These are phyloP conservation scores for Tetraneura akinire DNA, from an alignment of 1,140 invertebrate genomes.

Conservation along the genomic window DNA sequence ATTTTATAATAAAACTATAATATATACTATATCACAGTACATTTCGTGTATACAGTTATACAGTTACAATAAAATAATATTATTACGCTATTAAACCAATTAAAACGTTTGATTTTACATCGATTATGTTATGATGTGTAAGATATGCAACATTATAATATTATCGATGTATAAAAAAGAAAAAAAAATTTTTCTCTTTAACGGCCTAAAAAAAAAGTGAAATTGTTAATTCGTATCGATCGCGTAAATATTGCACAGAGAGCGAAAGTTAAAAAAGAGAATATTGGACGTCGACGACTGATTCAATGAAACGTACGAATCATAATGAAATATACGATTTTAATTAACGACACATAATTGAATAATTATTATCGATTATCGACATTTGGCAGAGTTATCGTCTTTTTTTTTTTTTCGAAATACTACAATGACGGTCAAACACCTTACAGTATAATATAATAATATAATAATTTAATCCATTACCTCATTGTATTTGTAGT, in stretches of 20 bases:
- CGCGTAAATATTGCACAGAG: too few species aligned
- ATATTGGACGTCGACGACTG: background rate
- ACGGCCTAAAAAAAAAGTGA: background rate
- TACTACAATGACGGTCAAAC: background rate
- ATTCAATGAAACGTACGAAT: too few species aligned
- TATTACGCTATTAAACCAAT: too few species aligned
- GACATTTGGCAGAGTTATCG: background rate
- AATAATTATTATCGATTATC: constrained; percentile 1
- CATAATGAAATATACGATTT: background rate
- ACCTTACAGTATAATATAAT: background rate
- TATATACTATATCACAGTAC: too few species aligned
- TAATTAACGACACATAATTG: background rate
- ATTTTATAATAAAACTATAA: too few species aligned
- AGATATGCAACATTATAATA: too few species aligned
- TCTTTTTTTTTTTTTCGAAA: background rate
- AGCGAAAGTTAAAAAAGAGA: background rate
- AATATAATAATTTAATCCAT: background rate
- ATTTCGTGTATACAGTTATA: too few species aligned
- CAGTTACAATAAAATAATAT: too few species aligned
- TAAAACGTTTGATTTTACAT: too few species aligned
- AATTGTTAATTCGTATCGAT: background rate
- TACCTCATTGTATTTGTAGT: background rate
- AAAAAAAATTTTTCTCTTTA: background rate
- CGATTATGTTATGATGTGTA: too few species aligned
- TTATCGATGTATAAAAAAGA: background rate